Conservation (phyloP, 1,140 invertebrate species). For the Trachelipus rathkii region DNA sequence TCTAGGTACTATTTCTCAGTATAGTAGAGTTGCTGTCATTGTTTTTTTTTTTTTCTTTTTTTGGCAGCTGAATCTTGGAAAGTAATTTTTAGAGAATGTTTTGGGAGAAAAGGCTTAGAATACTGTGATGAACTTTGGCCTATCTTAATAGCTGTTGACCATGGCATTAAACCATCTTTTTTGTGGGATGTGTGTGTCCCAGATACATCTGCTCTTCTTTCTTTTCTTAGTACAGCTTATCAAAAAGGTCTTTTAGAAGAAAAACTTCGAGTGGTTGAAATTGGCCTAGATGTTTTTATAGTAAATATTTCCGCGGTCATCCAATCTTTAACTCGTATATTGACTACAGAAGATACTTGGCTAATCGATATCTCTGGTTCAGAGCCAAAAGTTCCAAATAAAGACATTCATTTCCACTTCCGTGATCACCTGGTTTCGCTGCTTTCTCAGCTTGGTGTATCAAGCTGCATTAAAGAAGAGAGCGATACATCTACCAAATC, state of each 20-base stretch:
- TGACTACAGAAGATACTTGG: conserved; percentile 31
- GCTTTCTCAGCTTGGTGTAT: conserved; percentile 34
- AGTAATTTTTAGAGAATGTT: conserved; percentile 32
- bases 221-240: conserved; percentile 32
- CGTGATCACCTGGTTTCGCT: conserved; percentile 33
- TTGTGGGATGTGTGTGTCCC: conserved; percentile 43
- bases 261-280: conserved; percentile 35
- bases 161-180: conserved; percentile 41
- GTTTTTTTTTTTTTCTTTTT: not conserved
- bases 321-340: conserved; percentile 28
- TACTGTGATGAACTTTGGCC: conserved; percentile 39
- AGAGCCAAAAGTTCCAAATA: conserved; percentile 35
- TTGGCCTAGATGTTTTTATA: conserved; percentile 42
- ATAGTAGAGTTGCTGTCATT: not conserved
- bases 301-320: conserved; percentile 36
- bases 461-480: not conserved
- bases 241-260: conserved; percentile 32
- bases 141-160: conserved; percentile 40
- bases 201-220: conserved; percentile 33
- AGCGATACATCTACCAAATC: not conserved
- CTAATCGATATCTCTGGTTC: conserved; percentile 38
- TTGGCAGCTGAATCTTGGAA: conserved; percentile 28
- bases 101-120: conserved; percentile 33
- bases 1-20: too few relatives aligned
- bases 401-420: conserved; percentile 32